phyloP scores from a whole-genome alignment of 2,113 vertebrate species.

The Xenopus tropicalis region DNA sequence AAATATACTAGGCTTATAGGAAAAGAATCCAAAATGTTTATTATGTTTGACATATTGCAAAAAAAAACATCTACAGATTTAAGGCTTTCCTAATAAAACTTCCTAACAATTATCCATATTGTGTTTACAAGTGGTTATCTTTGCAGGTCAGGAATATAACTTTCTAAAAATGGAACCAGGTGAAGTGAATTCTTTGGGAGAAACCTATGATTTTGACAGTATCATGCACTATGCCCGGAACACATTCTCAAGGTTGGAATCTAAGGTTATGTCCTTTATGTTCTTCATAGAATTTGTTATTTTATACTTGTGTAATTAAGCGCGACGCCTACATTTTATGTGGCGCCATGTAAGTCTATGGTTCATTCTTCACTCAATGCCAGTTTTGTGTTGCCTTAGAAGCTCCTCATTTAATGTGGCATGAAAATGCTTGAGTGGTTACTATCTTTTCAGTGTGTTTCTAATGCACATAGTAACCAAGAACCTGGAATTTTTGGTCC shows the following conservation, averaged over 20 bases:
- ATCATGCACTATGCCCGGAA: constrained; percentile 99
- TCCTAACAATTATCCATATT: not conserved
- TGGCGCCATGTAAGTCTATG: not conserved
- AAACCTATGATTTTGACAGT: constrained; percentile 95
- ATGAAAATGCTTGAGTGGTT: not conserved
- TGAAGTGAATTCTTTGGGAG: constrained; percentile 96
- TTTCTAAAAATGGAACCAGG: constrained; percentile 98
- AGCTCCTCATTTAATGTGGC: not conserved
- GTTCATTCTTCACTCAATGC: not conserved
- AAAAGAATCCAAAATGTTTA: too few species aligned
- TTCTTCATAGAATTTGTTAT: constrained; percentile 56
- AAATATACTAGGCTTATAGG: too few species aligned
- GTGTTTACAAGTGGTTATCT: constrained; percentile 3
- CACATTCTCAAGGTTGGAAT: constrained; percentile 98
- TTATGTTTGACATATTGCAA: too few species aligned
- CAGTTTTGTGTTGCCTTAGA: not conserved
- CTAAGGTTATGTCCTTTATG: constrained; percentile 81
- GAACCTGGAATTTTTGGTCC: not conserved
- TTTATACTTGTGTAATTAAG: constrained; percentile 7
- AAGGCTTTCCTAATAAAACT: too few species aligned
- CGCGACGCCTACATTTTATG: not conserved
- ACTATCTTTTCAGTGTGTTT: constrained; percentile 4
- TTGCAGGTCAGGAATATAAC: constrained; percentile 94
- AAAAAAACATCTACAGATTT: too few species aligned
- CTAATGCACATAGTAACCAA: not conserved